Evolutionary conservation across 2,797 vertebrate genomes (phyloP), one percentile per base, ranked within the genome.

Genomic region (Gastrophryne carolinensis): DNA sequence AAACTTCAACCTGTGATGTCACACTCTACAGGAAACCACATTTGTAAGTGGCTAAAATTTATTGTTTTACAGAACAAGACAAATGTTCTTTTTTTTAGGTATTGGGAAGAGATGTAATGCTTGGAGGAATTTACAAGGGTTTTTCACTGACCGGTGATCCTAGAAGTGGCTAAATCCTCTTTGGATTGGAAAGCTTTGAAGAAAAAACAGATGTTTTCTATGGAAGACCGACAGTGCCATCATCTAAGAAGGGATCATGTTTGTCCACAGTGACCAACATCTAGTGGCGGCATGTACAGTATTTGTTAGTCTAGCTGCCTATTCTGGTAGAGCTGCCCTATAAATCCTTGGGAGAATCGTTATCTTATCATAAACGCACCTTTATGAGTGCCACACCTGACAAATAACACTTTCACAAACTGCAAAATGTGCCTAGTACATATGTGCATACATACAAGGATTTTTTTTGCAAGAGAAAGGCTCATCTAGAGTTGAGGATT

Each of bases 331-430:
- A 70, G 75, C 32, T 65, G 53, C 79, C 83, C 83, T 75, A 78
- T 76, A 83, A 80, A 75, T 79, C 79, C 79, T 62, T 79, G 56
- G 0, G 37, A 56, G 53, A 17, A 35, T 41, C 58, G 66, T 78
- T 78, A 65, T 79, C 80, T 81, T 1, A 10, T 71, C 74, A 83
- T 86, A 79, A 83, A 83, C 74, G 84, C 83, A 78, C 83, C 82
- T 83, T 79, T 83, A 81, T 70, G 41, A 44, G 0, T 62, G 66
- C 77, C 74, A 80, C 73, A 61, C n/a, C 54, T 74, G 80, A 83
- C 71, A 84, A 83, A 80, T 81, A n/a, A n/a, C n/a, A n/a, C n/a
- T n/a, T n/a, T n/a, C n/a, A n/a, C n/a, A n/a, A n/a, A n/a, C n/a
- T n/a, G n/a, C n/a, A n/a, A n/a, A n/a, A n/a, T n/a, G n/a, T n/a